A percentile compares a stretch with the other conserved stretches of the same genome.
These are phyloP conservation scores for Lordiphosa stackelbergi DNA, from an alignment of 1,140 invertebrate species.

Conservation along the genomic window DNA sequence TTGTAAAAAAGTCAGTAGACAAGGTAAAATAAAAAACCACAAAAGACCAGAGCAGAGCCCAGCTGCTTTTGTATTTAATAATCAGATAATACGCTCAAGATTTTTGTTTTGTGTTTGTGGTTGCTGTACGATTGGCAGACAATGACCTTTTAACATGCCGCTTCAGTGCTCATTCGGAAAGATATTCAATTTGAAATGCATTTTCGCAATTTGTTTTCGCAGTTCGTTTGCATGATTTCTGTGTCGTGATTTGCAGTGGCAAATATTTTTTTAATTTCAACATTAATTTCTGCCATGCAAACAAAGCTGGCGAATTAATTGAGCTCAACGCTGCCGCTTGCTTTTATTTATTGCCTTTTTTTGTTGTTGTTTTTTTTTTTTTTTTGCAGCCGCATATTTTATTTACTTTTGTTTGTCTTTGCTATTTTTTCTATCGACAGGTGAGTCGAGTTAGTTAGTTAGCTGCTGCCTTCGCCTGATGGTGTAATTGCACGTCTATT, in stretches of 20 bases:
- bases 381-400: conserved; percentile 46
- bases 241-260: conserved; percentile 69
- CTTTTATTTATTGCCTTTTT: conserved; percentile 54
- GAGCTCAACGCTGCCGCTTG: conserved; percentile 48
- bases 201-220: conserved; percentile 67
- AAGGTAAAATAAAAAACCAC: conserved; percentile 11
- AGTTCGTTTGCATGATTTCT: conserved; percentile 62
- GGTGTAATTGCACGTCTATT: conserved; percentile 67
- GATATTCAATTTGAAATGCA: conserved; percentile 66
- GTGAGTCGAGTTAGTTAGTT: conserved; percentile 19
- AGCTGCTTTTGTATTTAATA: conserved; percentile 57
- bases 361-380: neutral
- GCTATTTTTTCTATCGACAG: conserved; percentile 23
- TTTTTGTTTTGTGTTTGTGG: conserved; percentile 35
- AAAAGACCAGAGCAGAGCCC: conserved; percentile 6
- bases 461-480: conserved; percentile 29
- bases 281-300: conserved; percentile 62
- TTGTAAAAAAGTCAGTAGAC: conserved; percentile 35
- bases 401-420: conserved; percentile 55
- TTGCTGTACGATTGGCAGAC: conserved; percentile 54
- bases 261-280: conserved; percentile 68
- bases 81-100: conserved; percentile 51
- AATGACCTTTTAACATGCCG: conserved; percentile 70
- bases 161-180: conserved; percentile 53
- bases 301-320: conserved; percentile 62